phyloP scores from a whole-genome alignment of 2,113 vertebrate species.

The Gadus macrocephalus region DNA sequence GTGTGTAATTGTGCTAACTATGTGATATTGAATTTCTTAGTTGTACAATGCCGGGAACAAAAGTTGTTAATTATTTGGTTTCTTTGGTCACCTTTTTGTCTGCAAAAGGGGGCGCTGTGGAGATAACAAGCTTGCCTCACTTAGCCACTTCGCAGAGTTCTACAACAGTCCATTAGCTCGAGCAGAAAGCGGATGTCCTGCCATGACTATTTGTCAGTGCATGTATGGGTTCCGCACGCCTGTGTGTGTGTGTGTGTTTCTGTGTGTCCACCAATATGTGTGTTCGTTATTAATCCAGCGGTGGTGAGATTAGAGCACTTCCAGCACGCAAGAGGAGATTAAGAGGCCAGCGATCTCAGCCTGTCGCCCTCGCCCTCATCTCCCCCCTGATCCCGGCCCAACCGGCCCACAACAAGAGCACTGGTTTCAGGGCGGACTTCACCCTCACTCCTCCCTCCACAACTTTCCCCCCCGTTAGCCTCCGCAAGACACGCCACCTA shows the following conservation, averaged over 20 bases:
- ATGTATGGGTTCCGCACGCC: slow-evolving; percentile 5
- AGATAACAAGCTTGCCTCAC: slow-evolving; percentile 46
- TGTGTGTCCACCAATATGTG: neutral
- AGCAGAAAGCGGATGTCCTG: slow-evolving; percentile 14
- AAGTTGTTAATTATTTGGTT: too few species aligned
- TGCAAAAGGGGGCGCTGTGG: slow-evolving; percentile 20
- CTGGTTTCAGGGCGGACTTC: neutral
- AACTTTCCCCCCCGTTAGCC: slow-evolving; percentile 17
- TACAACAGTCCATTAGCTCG: slow-evolving; percentile 62
- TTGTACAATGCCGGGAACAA: too few species aligned
- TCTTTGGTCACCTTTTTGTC: too few species aligned
- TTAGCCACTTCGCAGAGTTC: slow-evolving; percentile 45
- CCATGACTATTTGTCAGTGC: neutral
- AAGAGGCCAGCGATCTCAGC: slow-evolving; percentile 57
- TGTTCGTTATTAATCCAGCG: slow-evolving; percentile 45
- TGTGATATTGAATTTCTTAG: too few species aligned
- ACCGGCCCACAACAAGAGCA: slow-evolving; percentile 33
- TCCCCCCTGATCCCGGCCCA: slow-evolving; percentile 36
- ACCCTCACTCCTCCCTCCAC: slow-evolving; percentile 19
- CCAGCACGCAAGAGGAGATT: slow-evolving; percentile 60
- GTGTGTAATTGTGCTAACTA: too few species aligned
- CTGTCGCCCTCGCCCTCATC: slow-evolving; percentile 42
- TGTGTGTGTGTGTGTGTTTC: slow-evolving; percentile 9
- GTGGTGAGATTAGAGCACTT: slow-evolving; percentile 61
- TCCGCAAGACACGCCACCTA: slow-evolving; percentile 32